A percentile compares a stretch with the other conserved stretches of the same genome.
phyloP scores from a whole-genome alignment of 2,888 invertebrate species.

The Suillia variegata region DNA sequence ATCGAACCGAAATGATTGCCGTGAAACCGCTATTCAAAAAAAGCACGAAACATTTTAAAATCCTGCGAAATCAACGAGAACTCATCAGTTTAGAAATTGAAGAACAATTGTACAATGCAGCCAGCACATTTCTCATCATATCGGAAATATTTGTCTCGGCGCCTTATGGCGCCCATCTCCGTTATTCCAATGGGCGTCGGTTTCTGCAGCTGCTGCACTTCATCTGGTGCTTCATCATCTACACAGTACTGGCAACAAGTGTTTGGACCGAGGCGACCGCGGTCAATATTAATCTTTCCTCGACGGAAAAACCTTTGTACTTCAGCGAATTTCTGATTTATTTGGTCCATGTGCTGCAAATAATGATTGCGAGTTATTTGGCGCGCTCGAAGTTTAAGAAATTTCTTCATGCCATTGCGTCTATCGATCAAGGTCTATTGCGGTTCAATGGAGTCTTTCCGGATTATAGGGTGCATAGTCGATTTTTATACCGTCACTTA shows the following conservation, averaged over 20 bases:
- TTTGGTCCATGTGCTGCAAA: slow-evolving; percentile 17
- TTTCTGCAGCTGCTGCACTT: background rate
- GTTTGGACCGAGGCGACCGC: background rate
- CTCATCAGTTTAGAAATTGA: background rate
- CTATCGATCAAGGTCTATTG: slow-evolving; percentile 33
- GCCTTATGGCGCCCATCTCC: background rate
- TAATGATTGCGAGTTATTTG: slow-evolving; percentile 23
- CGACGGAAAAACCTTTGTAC: slow-evolving; percentile 24
- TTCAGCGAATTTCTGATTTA: slow-evolving; percentile 29
- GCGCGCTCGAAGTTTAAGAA: slow-evolving; percentile 21
- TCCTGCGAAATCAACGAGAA: background rate
- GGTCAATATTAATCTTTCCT: background rate
- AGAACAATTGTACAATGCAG: background rate
- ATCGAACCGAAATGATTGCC: background rate
- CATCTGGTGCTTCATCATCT: background rate
- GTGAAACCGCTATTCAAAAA: no score
- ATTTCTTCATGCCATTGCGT: slow-evolving; percentile 24
- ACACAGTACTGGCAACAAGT: background rate
- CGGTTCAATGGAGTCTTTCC: slow-evolving; percentile 4
- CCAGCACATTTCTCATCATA: background rate
- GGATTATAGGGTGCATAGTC: background rate
- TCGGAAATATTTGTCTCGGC: background rate
- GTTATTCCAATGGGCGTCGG: background rate
- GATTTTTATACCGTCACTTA: slow-evolving; percentile 29
- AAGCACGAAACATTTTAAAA: no score